Evolutionary conservation across 2,888 invertebrate species (phyloP), one percentile per base, ranked within the genome.

Genomic region (Muscina levida): DNA sequence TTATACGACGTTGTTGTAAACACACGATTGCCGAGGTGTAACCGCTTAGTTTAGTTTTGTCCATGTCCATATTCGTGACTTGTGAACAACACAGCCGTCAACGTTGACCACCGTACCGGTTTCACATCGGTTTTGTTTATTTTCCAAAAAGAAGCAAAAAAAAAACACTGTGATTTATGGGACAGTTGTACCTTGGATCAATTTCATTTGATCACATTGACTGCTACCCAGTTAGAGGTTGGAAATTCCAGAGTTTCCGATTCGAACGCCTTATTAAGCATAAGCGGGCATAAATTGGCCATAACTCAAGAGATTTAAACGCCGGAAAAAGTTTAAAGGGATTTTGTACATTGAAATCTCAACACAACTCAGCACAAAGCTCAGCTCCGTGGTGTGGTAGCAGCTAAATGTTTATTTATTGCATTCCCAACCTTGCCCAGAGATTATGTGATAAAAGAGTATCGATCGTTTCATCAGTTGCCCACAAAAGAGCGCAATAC

Each of bases 121-220:
- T 77, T 81, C 67, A 10, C 15, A 48, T 57, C 24, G 57, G 22
- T 46, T 26, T 56, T 74, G 67, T 57, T 66, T 62, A 22, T 51
- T 62, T 59, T 59, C 19, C 39, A 1, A 5, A 5, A 5, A 5
- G 8, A 31, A 5, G 19, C 22, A 19, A 51, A 51, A 51, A 17
- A 59, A 51, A 68, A 71, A 57, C 42, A 67, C 17, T 66, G 56
- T 82, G 78, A 83, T 83, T 83, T 83, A 82, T 82, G 77, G 26
- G 77, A 65, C 77, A 72, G 70, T 81, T 80, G 75, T 56, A 79
- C 82, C 78, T 77, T 79, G 79, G 62, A 53, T 73, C 44, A 56
- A 44, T 68, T 78, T 66, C 0, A 31, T 73, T 59, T 26, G 13
- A 37, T 22, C 66, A 11, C 17, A 24, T 53, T 37, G 11, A 24